Conservation (phyloP, 2,797 vertebrate genomes). For the Platalea minor region DNA sequence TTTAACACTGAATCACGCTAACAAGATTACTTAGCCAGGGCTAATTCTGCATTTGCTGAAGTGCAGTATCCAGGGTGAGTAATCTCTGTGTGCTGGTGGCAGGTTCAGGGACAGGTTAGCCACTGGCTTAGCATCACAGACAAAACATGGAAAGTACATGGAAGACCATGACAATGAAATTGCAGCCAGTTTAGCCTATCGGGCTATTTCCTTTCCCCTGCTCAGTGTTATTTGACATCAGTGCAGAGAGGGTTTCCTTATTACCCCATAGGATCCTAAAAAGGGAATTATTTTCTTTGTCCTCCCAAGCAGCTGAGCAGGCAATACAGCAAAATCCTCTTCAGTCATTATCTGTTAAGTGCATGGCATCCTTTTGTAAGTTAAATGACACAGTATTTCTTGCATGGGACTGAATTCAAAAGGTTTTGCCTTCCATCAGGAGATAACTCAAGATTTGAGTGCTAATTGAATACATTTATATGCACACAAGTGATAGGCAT, state of each 20-base stretch:
- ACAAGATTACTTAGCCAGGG: conserved; percentile 66
- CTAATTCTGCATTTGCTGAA: conserved; percentile 59
- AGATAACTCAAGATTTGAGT: conserved; percentile 67
- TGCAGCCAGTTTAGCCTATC: background rate
- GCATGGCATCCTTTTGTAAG: conserved; percentile 67
- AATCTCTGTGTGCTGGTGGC: conserved; percentile 45
- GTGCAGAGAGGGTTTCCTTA: conserved; percentile 37
- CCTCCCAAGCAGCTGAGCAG: conserved; percentile 60
- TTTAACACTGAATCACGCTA: conserved; percentile 72
- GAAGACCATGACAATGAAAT: conserved; percentile 25
- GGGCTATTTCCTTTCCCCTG: background rate
- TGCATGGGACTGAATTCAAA: conserved; percentile 66
- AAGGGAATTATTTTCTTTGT: conserved; percentile 65
- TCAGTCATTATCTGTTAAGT: conserved; percentile 69
- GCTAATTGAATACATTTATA: conserved; percentile 71
- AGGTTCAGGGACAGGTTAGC: conserved; percentile 62
- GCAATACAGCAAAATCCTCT: conserved; percentile 67
- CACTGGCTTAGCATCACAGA: conserved; percentile 56
- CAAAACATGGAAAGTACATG: conserved; percentile 52
- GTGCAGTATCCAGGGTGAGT: conserved; percentile 65
- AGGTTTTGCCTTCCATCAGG: conserved; percentile 66
- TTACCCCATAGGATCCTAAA: conserved; percentile 58
- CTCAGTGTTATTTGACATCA: conserved; percentile 9
- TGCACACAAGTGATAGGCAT: conserved; percentile 67
- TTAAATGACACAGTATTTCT: conserved; percentile 66